Base-by-base conservation (phyloP, 2,888 invertebrate genomes). In the Dasysyrphus tricinctus region DNA sequence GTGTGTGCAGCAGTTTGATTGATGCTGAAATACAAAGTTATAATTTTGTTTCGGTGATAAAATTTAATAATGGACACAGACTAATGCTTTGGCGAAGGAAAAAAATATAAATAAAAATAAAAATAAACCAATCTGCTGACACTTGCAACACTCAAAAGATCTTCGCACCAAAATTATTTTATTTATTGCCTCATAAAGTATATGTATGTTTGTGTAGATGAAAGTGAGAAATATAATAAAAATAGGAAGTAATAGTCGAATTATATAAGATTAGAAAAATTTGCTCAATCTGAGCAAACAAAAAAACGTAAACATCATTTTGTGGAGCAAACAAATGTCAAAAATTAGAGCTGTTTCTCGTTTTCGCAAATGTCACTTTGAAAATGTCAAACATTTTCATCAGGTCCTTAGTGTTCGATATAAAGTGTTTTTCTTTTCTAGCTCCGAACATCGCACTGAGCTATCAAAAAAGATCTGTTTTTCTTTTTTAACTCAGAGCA, bases 51-150 rank as follows among this genome's bases (percentile, higher is more conserved):
- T 76, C 76, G 76, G 80, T 61, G 70, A 80, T 84, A 76, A 80
- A 84, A 76, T 80, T 84, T 84, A 76, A 84, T 84, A 80, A 84
- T 84, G 74, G 79, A 83, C 69, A 83, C 70, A 74, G 75, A 65
- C 80, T 72, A 74, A 78, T 69, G 54, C 56, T 54, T 54, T 56
- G 49, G 42, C 34, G 34, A 51, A 57, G 34, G 39, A 24, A 56
- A 70, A 70, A 34, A 34, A 42, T 14, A 61, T 0, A 44, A 44
- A 44, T 47, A 16, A 47, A 47, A 47, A 32, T 19, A 37, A 32
- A 57, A 72, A 54, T 39, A 39, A 42, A 56, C 42, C 29, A 29
- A 54, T 59, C 51, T 19, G 61, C 19, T 78, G 78, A 74, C 78
- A 82, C 73, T 67, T 32, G 34, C 32, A 42, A 49, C 19, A 54